These are phyloP conservation scores for Corythornis madagascariensis DNA, from an alignment of 2,113 vertebrate species.

Conservation along the genomic window DNA sequence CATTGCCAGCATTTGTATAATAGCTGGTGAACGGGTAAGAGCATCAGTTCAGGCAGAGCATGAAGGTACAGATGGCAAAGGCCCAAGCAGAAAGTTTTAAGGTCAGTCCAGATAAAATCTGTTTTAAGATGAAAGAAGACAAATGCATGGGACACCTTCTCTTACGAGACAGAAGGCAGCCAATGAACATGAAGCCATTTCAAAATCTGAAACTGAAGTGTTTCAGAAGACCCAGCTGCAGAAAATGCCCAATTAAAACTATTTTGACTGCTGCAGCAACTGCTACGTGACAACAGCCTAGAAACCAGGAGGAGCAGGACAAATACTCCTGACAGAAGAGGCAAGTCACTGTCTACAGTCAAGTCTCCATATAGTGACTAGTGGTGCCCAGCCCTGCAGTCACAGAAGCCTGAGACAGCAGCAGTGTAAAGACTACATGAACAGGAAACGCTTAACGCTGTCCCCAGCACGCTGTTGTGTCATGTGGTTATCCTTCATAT, in stretches of 20 bases:
- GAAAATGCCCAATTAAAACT: neutral
- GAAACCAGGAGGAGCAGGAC: neutral
- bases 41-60: neutral
- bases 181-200: neutral
- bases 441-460: too few relatives aligned
- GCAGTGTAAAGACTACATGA: neutral
- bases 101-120: neutral
- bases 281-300: neutral
- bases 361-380: accelerated
- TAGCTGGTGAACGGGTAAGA: neutral
- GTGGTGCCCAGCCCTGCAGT: neutral
- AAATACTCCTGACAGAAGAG: neutral
- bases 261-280: neutral
- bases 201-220: neutral
- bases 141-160: neutral
- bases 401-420: neutral
- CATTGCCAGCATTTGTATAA: neutral
- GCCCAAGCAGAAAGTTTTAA: neutral
- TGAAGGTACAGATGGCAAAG: neutral
- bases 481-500: neutral
- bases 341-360: neutral
- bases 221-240: neutral
- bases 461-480: too few relatives aligned
- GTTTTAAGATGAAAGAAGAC: neutral
- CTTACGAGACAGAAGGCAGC: neutral